Base-by-base conservation (phyloP, 2,797 vertebrate genomes). In the Coracias cyanogaster region DNA sequence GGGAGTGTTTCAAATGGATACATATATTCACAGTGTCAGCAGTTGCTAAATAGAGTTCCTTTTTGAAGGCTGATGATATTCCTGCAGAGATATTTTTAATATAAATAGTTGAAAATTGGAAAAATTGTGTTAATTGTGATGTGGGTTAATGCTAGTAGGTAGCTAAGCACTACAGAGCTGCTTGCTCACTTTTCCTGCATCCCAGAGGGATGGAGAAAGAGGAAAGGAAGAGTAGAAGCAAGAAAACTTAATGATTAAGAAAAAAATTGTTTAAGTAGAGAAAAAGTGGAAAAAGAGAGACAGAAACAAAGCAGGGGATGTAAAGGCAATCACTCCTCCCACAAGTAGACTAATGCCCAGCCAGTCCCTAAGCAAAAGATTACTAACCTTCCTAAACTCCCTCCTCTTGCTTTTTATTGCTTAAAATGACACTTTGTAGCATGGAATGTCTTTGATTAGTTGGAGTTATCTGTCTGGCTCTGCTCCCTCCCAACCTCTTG, bases 111-210 rank as follows among this genome's bases (percentile, higher is more conserved):
- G 57, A 45, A 83, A 79, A 60, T 39, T 0, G 0, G 49, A 61
- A 60, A n/a, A 62, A 28, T 9, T 26, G 0, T 54, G 18, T 58
- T 86, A 74, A 29, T 39, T 79, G 33, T 77, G 26, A 10, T 67
- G 31, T 67, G 17, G 6, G 35, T 81, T 78, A 84, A 29, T 3
- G 4, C 20, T 0, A 0, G 8, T 18, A 24, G 18, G 29, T 39
- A 64, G 66, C 55, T 70, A 8, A 83, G 26, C 31, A 41, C 5
- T 66, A 22, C 6, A n/a, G 4, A 58, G 29, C 18, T 3, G 3
- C 39, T 91, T 73, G 51, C 16, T 81, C 2, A 3, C 25, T 66
- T 62, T 31, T 10, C 6, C 9, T 1, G 12, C 4, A 4, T 2
- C 10, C 3, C 12, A 49, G 49, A 60, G 16, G 15, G 13, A 16